Conservation (phyloP, 2,113 vertebrate species). For the Oryzias melastigma region DNA sequence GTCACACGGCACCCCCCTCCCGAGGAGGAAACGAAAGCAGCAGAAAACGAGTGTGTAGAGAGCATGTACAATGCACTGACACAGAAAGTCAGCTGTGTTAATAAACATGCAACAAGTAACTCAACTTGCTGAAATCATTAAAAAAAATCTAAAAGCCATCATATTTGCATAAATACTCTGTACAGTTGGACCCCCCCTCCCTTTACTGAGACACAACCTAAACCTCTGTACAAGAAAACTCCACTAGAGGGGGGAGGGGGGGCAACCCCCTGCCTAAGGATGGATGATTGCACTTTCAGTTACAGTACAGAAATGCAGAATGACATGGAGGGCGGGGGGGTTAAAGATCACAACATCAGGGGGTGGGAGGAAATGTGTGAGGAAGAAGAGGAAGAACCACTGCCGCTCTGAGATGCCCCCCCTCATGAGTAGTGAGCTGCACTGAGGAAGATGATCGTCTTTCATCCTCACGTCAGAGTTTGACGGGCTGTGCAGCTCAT, state of each 20-base stretch:
- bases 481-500: background rate
- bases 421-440: no score
- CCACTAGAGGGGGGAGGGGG: background rate
- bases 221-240: constrained; percentile 74
- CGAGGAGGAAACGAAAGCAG: constrained; percentile 19
- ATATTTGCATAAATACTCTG: constrained; percentile 99
- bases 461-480: background rate
- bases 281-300: constrained; percentile 77
- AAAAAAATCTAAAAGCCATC: constrained; percentile 92
- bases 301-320: constrained; percentile 73
- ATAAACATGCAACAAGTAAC: constrained; percentile 99
- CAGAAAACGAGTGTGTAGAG: constrained; percentile 62
- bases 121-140: constrained; percentile 97
- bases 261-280: no score
- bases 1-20: constrained; percentile 82
- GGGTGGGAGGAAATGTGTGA: background rate
- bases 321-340: constrained; percentile 50
- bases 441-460: no score
- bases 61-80: constrained; percentile 98
- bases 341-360: constrained; percentile 52
- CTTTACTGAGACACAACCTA: constrained; percentile 84
- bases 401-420: no score
- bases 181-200: constrained; percentile 88
- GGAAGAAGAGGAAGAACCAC: no score
- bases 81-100: constrained; percentile 99